A percentile compares a stretch with the other conserved stretches of the same genome.
Conservation (phyloP, 2,888 invertebrate species). For the Cybosia mesomella region DNA sequence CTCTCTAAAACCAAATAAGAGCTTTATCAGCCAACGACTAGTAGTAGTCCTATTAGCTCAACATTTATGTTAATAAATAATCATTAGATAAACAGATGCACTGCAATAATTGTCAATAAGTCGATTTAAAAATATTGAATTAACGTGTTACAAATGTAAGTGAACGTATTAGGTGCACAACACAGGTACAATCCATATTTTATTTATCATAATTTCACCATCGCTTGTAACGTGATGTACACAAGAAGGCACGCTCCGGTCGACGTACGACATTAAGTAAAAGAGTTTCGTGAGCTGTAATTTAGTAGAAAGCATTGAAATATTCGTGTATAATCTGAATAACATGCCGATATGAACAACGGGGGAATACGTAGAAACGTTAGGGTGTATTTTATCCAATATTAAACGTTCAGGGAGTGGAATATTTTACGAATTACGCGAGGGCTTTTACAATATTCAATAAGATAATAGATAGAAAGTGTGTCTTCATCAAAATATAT, state of each 20-base stretch:
- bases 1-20: neutral
- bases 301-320: conserved; percentile 87
- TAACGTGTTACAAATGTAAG: neutral
- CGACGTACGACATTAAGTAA: conserved; percentile 77
- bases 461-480: conserved; percentile 74
- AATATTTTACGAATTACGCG: conserved; percentile 83
- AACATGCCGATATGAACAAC: conserved; percentile 87
- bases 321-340: conserved; percentile 87
- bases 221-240: conserved; percentile 57
- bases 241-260: conserved; percentile 57
- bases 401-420: conserved; percentile 84
- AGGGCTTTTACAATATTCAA: conserved; percentile 80
- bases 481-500: conserved; percentile 57
- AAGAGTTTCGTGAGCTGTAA: conserved; percentile 85
- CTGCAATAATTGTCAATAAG: neutral
- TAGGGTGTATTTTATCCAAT: conserved; percentile 85
- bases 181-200: conserved; percentile 14
- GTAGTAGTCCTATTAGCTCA: neutral
- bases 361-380: conserved; percentile 81
- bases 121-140: neutral
- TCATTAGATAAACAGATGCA: neutral
- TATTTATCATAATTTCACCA: conserved; percentile 44
- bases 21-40: neutral
- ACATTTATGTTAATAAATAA: neutral
- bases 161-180: neutral